Percentiles rank a stretch among this genome's conserved stretches.
These are phyloP conservation scores for Hydrotaea cyrtoneurina DNA, from an alignment of 2,888 invertebrate genomes.

Conservation along the genomic window DNA sequence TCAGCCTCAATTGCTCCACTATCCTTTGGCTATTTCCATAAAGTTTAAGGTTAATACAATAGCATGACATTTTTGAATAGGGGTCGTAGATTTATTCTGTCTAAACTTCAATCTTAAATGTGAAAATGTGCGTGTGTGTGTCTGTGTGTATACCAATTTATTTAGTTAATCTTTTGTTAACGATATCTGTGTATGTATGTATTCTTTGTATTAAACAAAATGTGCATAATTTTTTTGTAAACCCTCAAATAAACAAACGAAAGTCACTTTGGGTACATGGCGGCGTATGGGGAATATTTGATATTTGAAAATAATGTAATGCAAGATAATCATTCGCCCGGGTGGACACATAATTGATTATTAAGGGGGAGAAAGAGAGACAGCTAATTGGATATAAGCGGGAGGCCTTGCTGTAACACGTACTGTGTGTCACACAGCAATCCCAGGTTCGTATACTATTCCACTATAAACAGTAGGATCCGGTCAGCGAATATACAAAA, in stretches of 20 bases:
- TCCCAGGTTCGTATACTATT: too few species aligned
- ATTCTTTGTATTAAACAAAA: background rate
- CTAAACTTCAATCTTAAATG: background rate
- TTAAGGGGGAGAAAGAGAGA: too few species aligned
- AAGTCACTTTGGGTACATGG: background rate
- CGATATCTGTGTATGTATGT: too few species aligned
- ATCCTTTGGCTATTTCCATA: background rate
- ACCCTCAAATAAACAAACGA: background rate
- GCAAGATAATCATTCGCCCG: conserved; percentile 21
- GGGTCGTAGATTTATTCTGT: background rate
- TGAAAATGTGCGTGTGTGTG: background rate
- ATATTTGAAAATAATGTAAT: too few species aligned
- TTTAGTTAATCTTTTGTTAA: too few species aligned
- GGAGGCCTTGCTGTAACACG: too few species aligned
- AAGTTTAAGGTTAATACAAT: background rate
- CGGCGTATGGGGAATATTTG: conserved; percentile 26
- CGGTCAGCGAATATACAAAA: too few species aligned
- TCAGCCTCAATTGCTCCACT: background rate
- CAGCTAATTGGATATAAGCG: too few species aligned
- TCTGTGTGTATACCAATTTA: too few species aligned
- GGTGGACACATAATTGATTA: background rate
- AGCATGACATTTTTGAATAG: background rate
- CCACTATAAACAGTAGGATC: too few species aligned
- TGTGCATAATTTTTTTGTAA: background rate
- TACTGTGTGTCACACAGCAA: too few species aligned